Percentiles rank a stretch among this genome's conserved stretches.
These are phyloP conservation scores for Podabrus alpinus DNA, from an alignment of 2,888 invertebrate genomes.

Conservation along the genomic window DNA sequence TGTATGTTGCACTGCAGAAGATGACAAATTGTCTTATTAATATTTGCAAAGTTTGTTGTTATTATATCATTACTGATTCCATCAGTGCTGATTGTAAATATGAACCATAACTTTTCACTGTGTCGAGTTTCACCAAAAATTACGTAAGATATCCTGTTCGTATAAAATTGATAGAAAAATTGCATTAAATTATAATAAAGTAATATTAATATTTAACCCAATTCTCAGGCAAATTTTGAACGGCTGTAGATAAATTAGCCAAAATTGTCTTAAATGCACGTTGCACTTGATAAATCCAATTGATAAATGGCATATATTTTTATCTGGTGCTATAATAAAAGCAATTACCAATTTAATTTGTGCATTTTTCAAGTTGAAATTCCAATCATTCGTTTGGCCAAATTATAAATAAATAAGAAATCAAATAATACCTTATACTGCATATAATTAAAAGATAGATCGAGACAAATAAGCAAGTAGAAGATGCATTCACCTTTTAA, in stretches of 20 bases:
- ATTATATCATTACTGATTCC: neutral
- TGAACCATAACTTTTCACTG: neutral
- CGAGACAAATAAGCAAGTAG: slow-evolving; percentile 23
- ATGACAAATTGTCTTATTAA: neutral
- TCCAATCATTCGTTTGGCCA: neutral
- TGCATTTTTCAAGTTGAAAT: neutral
- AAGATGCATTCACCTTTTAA: slow-evolving; percentile 22
- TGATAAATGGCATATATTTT: slow-evolving; percentile 13
- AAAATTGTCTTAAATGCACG: slow-evolving; percentile 21
- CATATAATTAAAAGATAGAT: slow-evolving; percentile 16
- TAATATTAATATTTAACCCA: slow-evolving; percentile 6
- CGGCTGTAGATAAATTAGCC: slow-evolving; percentile 13
- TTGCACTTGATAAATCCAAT: slow-evolving; percentile 12
- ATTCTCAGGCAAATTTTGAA: slow-evolving; percentile 16
- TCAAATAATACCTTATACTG: neutral
- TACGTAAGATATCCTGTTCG: neutral
- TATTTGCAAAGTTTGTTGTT: neutral
- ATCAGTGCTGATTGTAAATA: neutral
- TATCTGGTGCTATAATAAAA: neutral
- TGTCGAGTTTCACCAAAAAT: neutral
- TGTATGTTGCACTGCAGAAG: neutral
- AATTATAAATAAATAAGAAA: neutral
- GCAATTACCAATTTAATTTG: neutral
- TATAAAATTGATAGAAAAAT: neutral
- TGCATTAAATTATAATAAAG: neutral